Conservation (phyloP, 2,888 invertebrate species). For the Melolontha melolontha region DNA sequence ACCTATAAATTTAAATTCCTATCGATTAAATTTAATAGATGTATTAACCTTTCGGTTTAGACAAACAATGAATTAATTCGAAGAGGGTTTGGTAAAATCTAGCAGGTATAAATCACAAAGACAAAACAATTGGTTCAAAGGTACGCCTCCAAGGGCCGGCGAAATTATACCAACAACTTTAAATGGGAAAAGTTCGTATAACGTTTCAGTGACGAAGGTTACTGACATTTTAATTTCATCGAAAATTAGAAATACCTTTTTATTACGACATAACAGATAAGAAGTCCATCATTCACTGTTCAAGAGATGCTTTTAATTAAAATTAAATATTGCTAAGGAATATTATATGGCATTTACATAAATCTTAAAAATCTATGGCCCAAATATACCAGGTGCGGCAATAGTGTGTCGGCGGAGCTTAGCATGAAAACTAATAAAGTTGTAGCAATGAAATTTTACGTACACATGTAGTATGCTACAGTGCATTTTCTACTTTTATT, state of each 20-base stretch:
- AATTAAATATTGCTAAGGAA: too few relatives aligned
- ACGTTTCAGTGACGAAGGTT: slow-evolving; percentile 8
- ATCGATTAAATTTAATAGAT: slow-evolving; percentile 5
- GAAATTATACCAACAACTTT: slow-evolving; percentile 14
- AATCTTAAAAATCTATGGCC: too few relatives aligned
- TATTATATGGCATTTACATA: too few relatives aligned
- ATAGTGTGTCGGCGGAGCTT: too few relatives aligned
- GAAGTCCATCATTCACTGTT: not conserved
- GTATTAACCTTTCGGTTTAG: slow-evolving; percentile 5
- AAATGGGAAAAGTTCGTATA: slow-evolving; percentile 16
- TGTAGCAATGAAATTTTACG: too few relatives aligned
- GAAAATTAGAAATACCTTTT: slow-evolving; percentile 9
- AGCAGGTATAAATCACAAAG: slow-evolving; percentile 22
- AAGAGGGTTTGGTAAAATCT: slow-evolving; percentile 3
- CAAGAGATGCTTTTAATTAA: too few relatives aligned
- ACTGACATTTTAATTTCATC: slow-evolving; percentile 16
- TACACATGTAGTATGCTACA: too few relatives aligned
- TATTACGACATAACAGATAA: not conserved
- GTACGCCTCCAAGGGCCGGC: not conserved
- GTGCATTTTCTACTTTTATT: too few relatives aligned
- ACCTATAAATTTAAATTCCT: not conserved
- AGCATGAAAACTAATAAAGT: too few relatives aligned
- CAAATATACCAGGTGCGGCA: too few relatives aligned
- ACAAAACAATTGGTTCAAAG: slow-evolving; percentile 18
- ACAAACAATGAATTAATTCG: slow-evolving; percentile 8